Evolutionary conservation across 2,797 vertebrate species (phyloP).

Genomic region (Ficedula albicollis): DNA sequence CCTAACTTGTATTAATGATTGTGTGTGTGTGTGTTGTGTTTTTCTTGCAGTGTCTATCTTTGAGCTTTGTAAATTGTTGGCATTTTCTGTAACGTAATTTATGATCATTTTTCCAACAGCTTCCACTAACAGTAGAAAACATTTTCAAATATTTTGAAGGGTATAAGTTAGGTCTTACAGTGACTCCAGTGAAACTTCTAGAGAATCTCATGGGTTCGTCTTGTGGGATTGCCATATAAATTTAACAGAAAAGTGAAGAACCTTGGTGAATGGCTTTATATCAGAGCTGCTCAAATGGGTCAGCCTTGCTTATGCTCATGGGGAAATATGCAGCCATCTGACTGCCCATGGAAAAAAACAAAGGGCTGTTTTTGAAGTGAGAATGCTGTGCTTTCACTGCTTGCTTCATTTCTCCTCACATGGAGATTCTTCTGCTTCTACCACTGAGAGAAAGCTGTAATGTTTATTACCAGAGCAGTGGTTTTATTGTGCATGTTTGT

Average conservation of each 20-base stretch:
- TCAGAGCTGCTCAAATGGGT: background rate
- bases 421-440: background rate
- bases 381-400: background rate
- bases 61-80: background rate
- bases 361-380: background rate
- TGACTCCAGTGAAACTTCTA: background rate
- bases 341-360: background rate
- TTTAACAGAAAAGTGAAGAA: background rate
- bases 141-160: background rate
- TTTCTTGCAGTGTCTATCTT: background rate
- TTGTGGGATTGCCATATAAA: background rate
- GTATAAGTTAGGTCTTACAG: background rate
- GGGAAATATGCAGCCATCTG: background rate
- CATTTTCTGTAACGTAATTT: background rate
- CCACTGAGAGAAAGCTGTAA: background rate
- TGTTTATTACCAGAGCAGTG: background rate
- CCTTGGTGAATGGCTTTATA: background rate
- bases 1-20: background rate
- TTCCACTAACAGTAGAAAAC: background rate
- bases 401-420: background rate
- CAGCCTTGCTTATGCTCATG: rapidly evolving
- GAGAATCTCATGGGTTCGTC: background rate
- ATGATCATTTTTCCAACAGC: background rate
- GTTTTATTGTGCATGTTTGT: background rate
- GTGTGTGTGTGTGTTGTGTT: background rate